These are phyloP conservation scores for Lymantria dispar DNA, from an alignment of 2,888 invertebrate genomes.

Conservation along the genomic window DNA sequence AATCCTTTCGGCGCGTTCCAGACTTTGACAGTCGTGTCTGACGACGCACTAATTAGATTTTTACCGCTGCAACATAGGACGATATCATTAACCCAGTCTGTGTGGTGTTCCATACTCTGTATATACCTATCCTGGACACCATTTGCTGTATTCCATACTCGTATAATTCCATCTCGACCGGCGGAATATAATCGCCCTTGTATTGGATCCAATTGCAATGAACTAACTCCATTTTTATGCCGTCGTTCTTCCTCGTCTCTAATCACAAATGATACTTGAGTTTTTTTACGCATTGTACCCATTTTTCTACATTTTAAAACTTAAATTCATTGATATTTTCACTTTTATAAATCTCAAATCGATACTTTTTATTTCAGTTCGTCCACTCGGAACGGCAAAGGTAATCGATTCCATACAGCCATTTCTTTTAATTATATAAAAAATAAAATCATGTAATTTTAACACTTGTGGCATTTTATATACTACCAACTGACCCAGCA, in stretches of 20 bases:
- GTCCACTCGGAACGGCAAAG: no score
- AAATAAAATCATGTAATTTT: no score
- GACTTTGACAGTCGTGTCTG: slow-evolving; percentile 99
- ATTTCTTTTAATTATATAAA: no score
- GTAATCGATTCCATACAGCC: no score
- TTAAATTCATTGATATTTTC: slow-evolving; percentile 45
- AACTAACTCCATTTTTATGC: slow-evolving; percentile 98
- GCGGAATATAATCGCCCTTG: slow-evolving; percentile 96
- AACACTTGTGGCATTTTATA: no score
- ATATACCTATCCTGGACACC: slow-evolving; percentile 86
- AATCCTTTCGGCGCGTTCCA: slow-evolving; percentile 99
- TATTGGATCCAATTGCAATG: slow-evolving; percentile 94
- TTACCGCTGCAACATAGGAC: slow-evolving; percentile 98
- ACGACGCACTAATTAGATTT: slow-evolving; percentile 98
- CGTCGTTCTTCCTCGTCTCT: slow-evolving; percentile 96
- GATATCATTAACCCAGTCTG: slow-evolving; percentile 99
- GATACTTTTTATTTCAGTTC: slow-evolving; percentile 14
- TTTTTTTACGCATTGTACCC: slow-evolving; percentile 80
- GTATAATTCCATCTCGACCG: slow-evolving; percentile 97
- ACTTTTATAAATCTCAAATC: slow-evolving; percentile 22
- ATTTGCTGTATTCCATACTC: slow-evolving; percentile 91
- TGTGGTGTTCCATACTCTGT: slow-evolving; percentile 99
- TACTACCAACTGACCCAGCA: no score
- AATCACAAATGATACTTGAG: slow-evolving; percentile 98
- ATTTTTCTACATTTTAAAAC: slow-evolving; percentile 78